A percentile compares a stretch with the other conserved stretches of the same genome.
Conservation (phyloP, 2,797 vertebrate genomes). For the Echiichthys vipera region DNA sequence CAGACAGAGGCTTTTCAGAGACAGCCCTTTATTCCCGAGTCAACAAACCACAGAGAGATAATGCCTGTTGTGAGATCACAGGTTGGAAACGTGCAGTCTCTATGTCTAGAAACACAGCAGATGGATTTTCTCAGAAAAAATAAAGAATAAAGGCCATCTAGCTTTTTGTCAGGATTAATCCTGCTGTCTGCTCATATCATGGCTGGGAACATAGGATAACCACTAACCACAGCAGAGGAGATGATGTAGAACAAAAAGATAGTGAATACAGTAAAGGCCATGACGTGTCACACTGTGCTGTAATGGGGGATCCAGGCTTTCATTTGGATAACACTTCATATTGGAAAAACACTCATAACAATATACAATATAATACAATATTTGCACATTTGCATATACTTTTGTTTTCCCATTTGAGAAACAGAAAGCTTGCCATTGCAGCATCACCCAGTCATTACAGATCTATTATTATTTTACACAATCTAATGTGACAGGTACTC, state of each 20-base stretch:
- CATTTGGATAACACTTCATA: conserved; percentile 10
- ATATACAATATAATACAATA: too few species aligned
- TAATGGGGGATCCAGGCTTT: conserved; percentile 11
- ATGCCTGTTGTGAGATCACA: conserved; percentile 61
- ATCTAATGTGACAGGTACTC: conserved; percentile 41
- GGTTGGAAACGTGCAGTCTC: conserved; percentile 53
- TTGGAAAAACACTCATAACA: not conserved
- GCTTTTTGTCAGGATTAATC: conserved; percentile 29
- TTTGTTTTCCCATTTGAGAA: conserved; percentile 28
- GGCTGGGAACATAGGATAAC: conserved; percentile 37
- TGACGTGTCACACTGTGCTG: conserved; percentile 11
- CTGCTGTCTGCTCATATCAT: conserved; percentile 39
- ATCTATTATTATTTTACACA: conserved; percentile 31
- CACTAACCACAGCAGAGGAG: conserved; percentile 30
- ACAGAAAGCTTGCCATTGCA: conserved; percentile 22
- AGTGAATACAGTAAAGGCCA: conserved; percentile 13
- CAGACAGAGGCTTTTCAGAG: conserved; percentile 60
- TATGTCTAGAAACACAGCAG: conserved; percentile 43
- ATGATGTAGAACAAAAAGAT: not conserved
- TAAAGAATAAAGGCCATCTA: conserved; percentile 12
- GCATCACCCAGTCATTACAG: conserved; percentile 12
- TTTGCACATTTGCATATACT: conserved; percentile 28
- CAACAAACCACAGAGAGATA: conserved; percentile 68
- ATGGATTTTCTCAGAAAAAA: conserved; percentile 32
- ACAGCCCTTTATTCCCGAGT: conserved; percentile 64